A percentile compares a stretch with the other conserved stretches of the same genome.
phyloP scores from a whole-genome alignment of 1,140 invertebrate species.

The Drosophila pseudoananassae region DNA sequence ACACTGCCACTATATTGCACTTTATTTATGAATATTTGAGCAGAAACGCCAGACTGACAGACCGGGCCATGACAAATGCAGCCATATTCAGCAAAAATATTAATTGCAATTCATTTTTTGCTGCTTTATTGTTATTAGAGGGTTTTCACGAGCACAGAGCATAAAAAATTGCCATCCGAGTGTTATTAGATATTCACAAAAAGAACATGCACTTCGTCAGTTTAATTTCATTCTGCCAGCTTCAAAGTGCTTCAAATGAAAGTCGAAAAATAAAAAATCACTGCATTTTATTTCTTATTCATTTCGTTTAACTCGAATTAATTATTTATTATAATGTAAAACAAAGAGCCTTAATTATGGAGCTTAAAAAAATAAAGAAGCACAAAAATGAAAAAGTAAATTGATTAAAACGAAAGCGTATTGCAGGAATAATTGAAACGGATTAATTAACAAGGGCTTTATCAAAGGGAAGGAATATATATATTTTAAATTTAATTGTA shows the following conservation, averaged over 20 bases:
- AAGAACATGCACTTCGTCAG: neutral
- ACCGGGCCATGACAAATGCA: constrained; percentile 28
- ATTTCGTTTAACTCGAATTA: neutral
- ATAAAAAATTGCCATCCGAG: constrained; percentile 8
- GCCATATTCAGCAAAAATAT: constrained; percentile 27
- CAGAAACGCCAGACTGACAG: constrained; percentile 7
- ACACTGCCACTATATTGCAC: constrained; percentile 41
- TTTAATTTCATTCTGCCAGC: neutral
- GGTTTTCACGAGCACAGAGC: constrained; percentile 1
- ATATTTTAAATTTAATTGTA: too few species aligned
- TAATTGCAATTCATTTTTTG: constrained; percentile 41
- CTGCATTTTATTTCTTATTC: neutral
- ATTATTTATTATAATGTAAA: neutral
- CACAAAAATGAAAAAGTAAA: constrained; percentile 2
- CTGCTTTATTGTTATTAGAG: constrained; percentile 4
- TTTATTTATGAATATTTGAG: constrained; percentile 52
- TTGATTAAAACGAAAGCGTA: constrained; percentile 13
- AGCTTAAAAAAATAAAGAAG: neutral
- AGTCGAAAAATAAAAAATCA: too few species aligned
- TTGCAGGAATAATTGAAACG: constrained; percentile 12
- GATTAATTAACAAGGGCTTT: too few species aligned
- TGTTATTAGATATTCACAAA: neutral
- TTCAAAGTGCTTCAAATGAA: neutral
- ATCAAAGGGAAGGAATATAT: too few species aligned
- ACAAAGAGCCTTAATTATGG: neutral